Base-by-base conservation (phyloP, 1,140 invertebrate species). In the Orchesella cincta region DNA sequence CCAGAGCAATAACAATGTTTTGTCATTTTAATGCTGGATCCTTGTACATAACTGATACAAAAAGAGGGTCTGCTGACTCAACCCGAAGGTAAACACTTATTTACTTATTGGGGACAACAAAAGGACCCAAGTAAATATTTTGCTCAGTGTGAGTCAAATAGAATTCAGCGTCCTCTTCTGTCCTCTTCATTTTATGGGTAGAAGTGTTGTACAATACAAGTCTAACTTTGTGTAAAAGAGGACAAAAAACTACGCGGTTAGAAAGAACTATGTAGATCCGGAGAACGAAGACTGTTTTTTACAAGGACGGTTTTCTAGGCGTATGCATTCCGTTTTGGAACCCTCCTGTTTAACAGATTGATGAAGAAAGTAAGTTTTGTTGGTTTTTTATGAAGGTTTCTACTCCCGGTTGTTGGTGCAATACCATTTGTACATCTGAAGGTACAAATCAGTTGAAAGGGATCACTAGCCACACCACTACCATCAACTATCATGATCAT, bases 261-360 rank as follows among this genome's bases (percentile, higher is more conserved):
- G n/a, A n/a, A n/a, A n/a, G n/a, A n/a, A n/a, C n/a, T n/a, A n/a
- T n/a, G n/a, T n/a, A n/a, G n/a, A n/a, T n/a, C n/a, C n/a, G n/a
- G n/a, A n/a, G n/a, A 46, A 46, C 18, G 39, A 46, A 18, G 39
- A 46, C 5, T 8, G 39, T 46, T 8, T 46, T 8, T 8, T 18
- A 8, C 39, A 46, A 46, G 39, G 5, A 46, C 54, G 3, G 12
- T 16, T 57, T 26, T n/a, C n/a, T 12, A 29, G 31, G 26, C 31
- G 31, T 8, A 67, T 31, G 31, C 28, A 67, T 67, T 67, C 62
- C 62, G 23, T 33, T 33, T 67, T 67, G 62, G 62, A 67, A 67
- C 62, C 62, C 62, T 67, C 62, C 31, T 67, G 26, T 33, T 67
- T 67, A 67, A 67, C 33, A 67, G 62, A 31, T 67, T 31, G 62